Base-by-base conservation (phyloP, 2,888 invertebrate species). In the Thalpophila matura region DNA sequence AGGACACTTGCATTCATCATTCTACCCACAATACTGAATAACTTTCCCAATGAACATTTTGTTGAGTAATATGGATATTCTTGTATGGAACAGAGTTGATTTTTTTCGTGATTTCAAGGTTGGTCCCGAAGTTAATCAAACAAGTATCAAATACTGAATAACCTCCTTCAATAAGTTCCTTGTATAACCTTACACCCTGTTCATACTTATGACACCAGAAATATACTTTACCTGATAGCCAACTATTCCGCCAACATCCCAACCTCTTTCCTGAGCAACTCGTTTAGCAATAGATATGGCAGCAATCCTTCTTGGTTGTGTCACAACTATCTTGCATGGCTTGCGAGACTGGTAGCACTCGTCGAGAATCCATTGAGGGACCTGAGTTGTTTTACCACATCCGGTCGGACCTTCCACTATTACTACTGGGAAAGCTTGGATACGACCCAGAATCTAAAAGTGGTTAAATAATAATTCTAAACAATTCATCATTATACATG, bases 351-450 rank as follows among this genome's bases (percentile, higher is more conserved):
- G 92, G 55, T 95, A 96, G 72, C 96, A 96, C 76, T 97, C 96
- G 78, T 99, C 98, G n/a, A 99, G 91, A 71, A 99, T 98, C 93
- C 97, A 99, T 87, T 99, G 99, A 0, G 99, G 99, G 0, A 98
- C 98, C 91, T 98, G 98, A 14, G 95, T 95, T 3, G 99, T 98
- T 90, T 98, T 98, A 16, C 99, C 99, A 88, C 99, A 99, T 0
- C 99, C 99, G 0, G 99, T 99, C 0, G 97, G 97, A 0, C 99
- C 99, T 90, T 98, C 97, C 42, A 99, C 96, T 10, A 99, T 96
- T 0, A 97, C 96, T 0, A 99, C 97, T 53, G 96, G 96, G 86
- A 96, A 97, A 1, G 95, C 94, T 16, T 95, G 93, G 9, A 99
- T 96, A 47, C 96, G 95, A 3, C 95, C 89, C 2, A 98, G 74